Evolutionary conservation across 2,888 invertebrate genomes (phyloP), one percentile per base, ranked within the genome.

Genomic region (Stenichneumon culpator): DNA sequence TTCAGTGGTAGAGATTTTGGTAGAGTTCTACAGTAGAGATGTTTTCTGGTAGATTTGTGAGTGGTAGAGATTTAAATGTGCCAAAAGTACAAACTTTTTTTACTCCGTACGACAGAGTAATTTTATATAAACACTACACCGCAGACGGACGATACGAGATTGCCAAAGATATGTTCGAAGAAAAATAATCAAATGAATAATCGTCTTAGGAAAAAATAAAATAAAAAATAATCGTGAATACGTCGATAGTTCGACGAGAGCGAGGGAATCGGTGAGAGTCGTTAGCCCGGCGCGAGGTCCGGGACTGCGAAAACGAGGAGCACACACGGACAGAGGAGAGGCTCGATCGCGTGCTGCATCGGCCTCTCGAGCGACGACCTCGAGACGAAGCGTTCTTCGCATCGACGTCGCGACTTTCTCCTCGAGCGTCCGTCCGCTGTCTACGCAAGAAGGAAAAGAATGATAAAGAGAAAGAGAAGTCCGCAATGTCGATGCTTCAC

Each of bases 361-460:
- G 73, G 22, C 65, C 39, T 84, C 73, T 78, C 84, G 77, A 73
- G n/a, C 81, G 84, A 81, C 81, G 84, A 84, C 84, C 84, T 84
- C 84, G 81, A 84, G 84, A 84, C 84, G 84, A 68, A 78, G 77
- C 67, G 84, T 72, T 77, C 65, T 39, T 25, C 73, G 73, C 36
- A 32, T 25, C 44, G 44, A 57, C 77, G 68, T 25, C 69, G 81
- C 78, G 69, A 84, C 84, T 84, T 84, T 84, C 84, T 84, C 81
- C 81, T 78, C 80, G 69, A 36, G 28, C 67, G 67, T 54, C 50
- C 65, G 50, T 75, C 65, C 75, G 63, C 50, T 36, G 65, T 65
- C 65, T 75, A 65, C 75, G 75, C 39, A 19, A 54, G 54, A 44
- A 63, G 44, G 44, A 16, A 47, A 47, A 16, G 16, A 47, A 47